Evolutionary conservation across 1,140 invertebrate species (phyloP), one percentile per base, ranked within the genome.

Genomic region (Monochamus saltuarius): DNA sequence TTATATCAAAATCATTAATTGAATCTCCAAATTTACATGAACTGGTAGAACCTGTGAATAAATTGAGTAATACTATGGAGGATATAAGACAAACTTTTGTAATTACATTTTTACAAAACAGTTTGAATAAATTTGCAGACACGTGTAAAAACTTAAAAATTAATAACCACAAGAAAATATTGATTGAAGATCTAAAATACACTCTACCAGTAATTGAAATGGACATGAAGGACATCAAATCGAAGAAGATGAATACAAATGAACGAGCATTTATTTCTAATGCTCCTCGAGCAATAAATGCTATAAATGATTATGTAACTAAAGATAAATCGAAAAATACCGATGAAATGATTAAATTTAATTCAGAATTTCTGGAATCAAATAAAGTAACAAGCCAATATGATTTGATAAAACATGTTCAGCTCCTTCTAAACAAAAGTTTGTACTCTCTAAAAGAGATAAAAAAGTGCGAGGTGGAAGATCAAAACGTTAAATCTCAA

Each of bases 391-490:
- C 38, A 14, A 39, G 37, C 14, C 4, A 16, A 10, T 0, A 1
- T 4, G 46, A 42, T 11, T 14, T 61, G 0, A 14, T 52, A 7
- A 47, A 59, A 37, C 56, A 49, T 13, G 19, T 50, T 8, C 38
- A 50, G 11, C 11, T 56, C 13, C 10, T 65, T 6, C 14, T 65
- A 6, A 59, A 59, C 19, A 59, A 59, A 45, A 34, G 45, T 35
- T n/a, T 56, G 11, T 19, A 47, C n/a, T 52, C 14, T 13, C 45
- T 71, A 10, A 62, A 65, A 51, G 62, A 62, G 10, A 53, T 73
- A 13, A 60, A 63, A 42, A 45, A 47, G 38, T 39, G 49, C 4
- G 70, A 67, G 45, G 40, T 57, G 13, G 29, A 60, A 39, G 17
- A 55, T 9, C 51, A 62, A 51, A 56, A 68, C 8, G 40, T 61